Percentiles rank a stretch among this genome's conserved stretches.
Evolutionary conservation across 2,113 vertebrate genomes (phyloP).

Genomic region (Holacanthus passer): DNA sequence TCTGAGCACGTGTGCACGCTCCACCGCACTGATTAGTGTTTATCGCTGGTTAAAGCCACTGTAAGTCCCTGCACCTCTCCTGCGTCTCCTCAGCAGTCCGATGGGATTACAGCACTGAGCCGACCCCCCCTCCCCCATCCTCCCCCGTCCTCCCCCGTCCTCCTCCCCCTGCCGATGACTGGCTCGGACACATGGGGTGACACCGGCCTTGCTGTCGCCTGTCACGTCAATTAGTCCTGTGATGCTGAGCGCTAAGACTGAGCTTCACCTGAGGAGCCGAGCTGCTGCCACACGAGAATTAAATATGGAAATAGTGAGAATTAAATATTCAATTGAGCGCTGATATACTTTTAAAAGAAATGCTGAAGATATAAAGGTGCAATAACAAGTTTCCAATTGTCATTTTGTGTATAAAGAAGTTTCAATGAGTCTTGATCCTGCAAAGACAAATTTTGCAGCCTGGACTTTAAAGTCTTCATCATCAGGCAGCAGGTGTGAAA

Average conservation of each 20-base stretch:
- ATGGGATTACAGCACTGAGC: conserved; percentile 68
- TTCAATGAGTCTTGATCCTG: neutral
- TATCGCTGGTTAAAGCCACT: conserved; percentile 49
- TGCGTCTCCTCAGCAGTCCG: conserved; percentile 44
- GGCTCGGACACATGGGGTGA: conserved; percentile 65
- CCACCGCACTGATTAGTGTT: conserved; percentile 43
- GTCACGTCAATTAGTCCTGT: conserved; percentile 46
- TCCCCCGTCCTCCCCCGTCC: neutral
- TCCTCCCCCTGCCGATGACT: conserved; percentile 35
- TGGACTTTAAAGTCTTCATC: neutral
- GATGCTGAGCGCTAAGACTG: conserved; percentile 21
- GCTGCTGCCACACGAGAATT: neutral
- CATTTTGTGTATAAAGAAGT: no score
- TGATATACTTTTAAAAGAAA: no score
- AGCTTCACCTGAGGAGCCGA: conserved; percentile 10
- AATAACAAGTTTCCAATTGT: no score
- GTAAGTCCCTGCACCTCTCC: conserved; percentile 60
- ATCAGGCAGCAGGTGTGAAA: no score
- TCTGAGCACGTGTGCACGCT: neutral
- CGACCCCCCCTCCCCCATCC: conserved; percentile 6
- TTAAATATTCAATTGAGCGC: neutral
- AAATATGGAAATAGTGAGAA: neutral
- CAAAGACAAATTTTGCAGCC: neutral
- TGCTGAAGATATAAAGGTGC: no score
- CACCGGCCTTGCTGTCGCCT: conserved; percentile 33